These are phyloP conservation scores for Boulengeromyrus knoepffleri DNA, from an alignment of 2,113 vertebrate genomes.

Conservation along the genomic window DNA sequence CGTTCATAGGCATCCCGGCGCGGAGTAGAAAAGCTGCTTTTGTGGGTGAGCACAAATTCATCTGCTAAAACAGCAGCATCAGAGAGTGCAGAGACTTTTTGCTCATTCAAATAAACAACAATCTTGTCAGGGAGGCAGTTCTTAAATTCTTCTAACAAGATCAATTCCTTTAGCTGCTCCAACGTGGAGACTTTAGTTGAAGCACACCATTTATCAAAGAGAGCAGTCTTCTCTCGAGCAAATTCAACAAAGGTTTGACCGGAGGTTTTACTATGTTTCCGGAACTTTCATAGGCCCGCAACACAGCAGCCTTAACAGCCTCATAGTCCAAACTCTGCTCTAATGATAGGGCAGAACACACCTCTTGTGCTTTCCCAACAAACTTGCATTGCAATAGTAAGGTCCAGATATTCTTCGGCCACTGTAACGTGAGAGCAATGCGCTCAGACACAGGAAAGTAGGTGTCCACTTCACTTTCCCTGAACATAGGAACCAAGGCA, in stretches of 20 bases:
- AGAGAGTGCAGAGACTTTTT: background rate
- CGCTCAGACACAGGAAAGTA: background rate
- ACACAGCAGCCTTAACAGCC: background rate
- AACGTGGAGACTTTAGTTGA: background rate
- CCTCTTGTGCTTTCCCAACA: background rate
- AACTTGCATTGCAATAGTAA: background rate
- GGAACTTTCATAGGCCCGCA: background rate
- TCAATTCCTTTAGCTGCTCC: background rate
- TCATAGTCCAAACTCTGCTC: background rate
- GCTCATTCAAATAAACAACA: background rate
- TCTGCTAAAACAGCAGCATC: background rate
- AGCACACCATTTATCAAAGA: background rate
- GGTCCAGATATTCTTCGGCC: background rate
- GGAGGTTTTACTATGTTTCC: background rate
- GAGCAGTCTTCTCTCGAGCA: background rate
- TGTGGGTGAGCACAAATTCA: background rate
- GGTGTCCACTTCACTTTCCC: background rate
- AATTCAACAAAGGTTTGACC: background rate
- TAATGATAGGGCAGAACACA: background rate
- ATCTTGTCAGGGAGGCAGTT: background rate
- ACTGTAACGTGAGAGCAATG: background rate
- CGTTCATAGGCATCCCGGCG: no score
- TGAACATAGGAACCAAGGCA: background rate
- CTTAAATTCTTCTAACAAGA: constrained; percentile 11
- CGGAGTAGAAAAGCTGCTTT: background rate